Conservation (phyloP, 2,888 invertebrate genomes). For the Himalopsyche tibetana region DNA sequence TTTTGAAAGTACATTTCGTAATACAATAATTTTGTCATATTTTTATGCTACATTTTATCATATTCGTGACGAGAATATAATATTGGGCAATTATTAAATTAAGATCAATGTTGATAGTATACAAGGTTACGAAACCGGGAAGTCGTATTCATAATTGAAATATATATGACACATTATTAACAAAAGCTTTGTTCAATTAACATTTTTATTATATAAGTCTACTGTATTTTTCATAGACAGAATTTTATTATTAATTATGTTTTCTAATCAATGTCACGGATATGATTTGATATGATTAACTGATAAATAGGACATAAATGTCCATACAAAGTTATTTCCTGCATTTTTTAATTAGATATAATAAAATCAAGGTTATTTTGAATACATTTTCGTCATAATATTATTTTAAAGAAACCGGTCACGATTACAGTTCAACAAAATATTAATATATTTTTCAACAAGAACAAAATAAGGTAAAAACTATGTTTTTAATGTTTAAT, state of each 20-base stretch:
- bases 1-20: too few species aligned
- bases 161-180: neutral
- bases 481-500: too few species aligned
- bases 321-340: slow-evolving; percentile 2
- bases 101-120: neutral
- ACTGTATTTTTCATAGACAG: too few species aligned
- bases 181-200: neutral
- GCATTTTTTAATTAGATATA: neutral
- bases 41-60: too few species aligned
- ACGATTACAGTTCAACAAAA: too few species aligned
- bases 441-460: too few species aligned
- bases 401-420: too few species aligned
- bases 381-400: too few species aligned
- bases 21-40: too few species aligned
- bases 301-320: neutral
- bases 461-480: too few species aligned
- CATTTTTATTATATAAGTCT: neutral
- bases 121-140: neutral
- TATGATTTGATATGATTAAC: neutral
- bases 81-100: too few species aligned
- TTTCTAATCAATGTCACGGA: slow-evolving; percentile 31
- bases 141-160: neutral
- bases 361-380: neutral
- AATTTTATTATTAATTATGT: neutral
- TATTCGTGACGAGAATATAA: too few species aligned